Conservation (phyloP, 2,888 invertebrate species). For the Rhodophaea formosa region DNA sequence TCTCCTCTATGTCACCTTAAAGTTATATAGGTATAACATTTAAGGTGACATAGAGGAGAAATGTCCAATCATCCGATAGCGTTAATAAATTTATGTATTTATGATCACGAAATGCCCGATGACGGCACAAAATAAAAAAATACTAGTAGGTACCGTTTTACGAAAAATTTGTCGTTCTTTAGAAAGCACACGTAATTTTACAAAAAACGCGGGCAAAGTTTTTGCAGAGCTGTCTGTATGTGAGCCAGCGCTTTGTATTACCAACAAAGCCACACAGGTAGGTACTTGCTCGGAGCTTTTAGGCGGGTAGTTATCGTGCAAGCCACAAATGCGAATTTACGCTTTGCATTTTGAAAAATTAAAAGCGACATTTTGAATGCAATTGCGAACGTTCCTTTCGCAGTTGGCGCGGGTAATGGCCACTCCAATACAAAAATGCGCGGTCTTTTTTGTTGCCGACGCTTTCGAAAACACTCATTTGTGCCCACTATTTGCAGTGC, state of each 20-base stretch:
- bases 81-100: too few relatives aligned
- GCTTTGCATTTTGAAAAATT: slow-evolving; percentile 77
- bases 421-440: slow-evolving; percentile 72
- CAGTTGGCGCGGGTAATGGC: slow-evolving; percentile 74
- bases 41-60: too few relatives aligned
- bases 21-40: too few relatives aligned
- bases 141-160: background rate
- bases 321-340: slow-evolving; percentile 72
- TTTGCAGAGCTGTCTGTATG: slow-evolving; percentile 59
- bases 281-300: slow-evolving; percentile 68
- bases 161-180: background rate
- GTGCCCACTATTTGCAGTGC: slow-evolving; percentile 47
- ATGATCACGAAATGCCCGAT: too few relatives aligned
- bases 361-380: slow-evolving; percentile 77
- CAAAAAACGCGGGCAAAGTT: slow-evolving; percentile 49
- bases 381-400: slow-evolving; percentile 70
- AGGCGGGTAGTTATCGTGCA: slow-evolving; percentile 70
- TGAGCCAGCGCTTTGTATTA: slow-evolving; percentile 68
- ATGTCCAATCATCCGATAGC: too few relatives aligned
- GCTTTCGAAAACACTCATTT: slow-evolving; percentile 69
- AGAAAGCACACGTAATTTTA: slow-evolving; percentile 35
- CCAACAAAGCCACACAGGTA: slow-evolving; percentile 58
- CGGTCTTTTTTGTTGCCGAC: slow-evolving; percentile 59
- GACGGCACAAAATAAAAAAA: too few relatives aligned
- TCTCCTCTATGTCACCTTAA: too few relatives aligned